Conservation (phyloP, 92 coral and sea anemone species). For the Bergia sp. region DNA sequence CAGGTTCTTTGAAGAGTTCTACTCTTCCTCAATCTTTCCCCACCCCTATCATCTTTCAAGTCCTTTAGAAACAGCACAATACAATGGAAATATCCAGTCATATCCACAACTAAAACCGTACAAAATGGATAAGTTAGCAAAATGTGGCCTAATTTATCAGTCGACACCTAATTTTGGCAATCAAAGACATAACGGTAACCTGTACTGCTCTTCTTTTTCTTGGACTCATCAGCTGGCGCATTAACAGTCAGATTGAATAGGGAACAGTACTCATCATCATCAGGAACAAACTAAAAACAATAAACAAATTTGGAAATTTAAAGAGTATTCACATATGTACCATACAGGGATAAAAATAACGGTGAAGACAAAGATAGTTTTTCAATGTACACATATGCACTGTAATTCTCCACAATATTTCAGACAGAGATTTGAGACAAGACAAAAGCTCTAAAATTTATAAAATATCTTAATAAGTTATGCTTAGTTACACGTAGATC, state of each 20-base stretch:
- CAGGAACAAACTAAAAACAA: slow-evolving; percentile 80
- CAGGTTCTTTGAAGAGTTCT: no score
- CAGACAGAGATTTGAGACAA: no score
- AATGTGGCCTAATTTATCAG: not conserved
- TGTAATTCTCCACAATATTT: no score
- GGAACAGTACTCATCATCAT: slow-evolving; percentile 87
- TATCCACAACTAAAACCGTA: not conserved
- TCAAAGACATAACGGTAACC: slow-evolving; percentile 23
- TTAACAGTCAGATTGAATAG: slow-evolving; percentile 76
- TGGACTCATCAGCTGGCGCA: slow-evolving; percentile 63
- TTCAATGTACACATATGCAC: no score
- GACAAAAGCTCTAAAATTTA: no score
- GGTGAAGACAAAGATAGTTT: no score
- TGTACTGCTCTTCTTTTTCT: slow-evolving; percentile 60
- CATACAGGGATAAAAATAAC: no score
- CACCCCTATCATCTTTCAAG: no score
- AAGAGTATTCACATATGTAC: not conserved
- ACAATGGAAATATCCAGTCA: not conserved
- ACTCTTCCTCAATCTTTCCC: no score
- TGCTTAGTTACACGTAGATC: no score
- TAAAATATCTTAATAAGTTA: no score
- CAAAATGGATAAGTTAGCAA: not conserved
- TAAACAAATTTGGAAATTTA: not conserved
- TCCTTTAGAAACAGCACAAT: no score
- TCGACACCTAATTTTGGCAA: not conserved